phyloP scores from a whole-genome alignment of 2,888 invertebrate species.

The Scaptomyza cyrtandrae region DNA sequence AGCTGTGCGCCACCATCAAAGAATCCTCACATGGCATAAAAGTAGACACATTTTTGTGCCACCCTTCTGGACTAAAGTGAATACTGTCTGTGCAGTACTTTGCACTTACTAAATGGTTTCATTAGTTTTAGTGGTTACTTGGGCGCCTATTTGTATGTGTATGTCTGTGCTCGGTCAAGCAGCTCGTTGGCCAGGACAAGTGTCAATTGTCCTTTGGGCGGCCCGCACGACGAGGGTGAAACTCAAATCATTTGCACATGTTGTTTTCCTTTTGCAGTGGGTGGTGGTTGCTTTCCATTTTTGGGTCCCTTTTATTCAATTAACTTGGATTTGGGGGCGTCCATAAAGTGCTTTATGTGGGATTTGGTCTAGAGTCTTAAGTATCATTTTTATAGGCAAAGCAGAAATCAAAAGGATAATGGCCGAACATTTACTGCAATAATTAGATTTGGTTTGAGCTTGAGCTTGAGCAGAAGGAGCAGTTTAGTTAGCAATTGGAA shows the following conservation, averaged over 20 bases:
- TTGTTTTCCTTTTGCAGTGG: constrained; percentile 14
- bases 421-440: constrained; percentile 29
- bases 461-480: constrained; percentile 3
- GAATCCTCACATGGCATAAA: constrained; percentile 33
- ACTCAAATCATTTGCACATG: constrained; percentile 60
- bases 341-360: constrained; percentile 40
- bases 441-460: constrained; percentile 54
- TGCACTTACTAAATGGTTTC: constrained; percentile 74
- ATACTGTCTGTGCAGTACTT: constrained; percentile 34
- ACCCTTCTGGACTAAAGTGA: constrained; percentile 27
- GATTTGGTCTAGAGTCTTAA: constrained; percentile 42
- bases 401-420: constrained; percentile 55
- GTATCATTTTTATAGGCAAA: constrained; percentile 33
- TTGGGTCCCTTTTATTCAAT: constrained; percentile 58
- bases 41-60: constrained; percentile 26
- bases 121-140: constrained; percentile 75
- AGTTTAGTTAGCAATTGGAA: constrained; percentile 3
- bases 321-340: constrained; percentile 58
- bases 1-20: background rate
- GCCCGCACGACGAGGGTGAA: constrained; percentile 50
- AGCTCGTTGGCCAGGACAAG: constrained; percentile 53
- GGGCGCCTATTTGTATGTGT: constrained; percentile 22
- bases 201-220: constrained; percentile 64
- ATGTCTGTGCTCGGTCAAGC: constrained; percentile 51
- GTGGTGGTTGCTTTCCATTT: constrained; percentile 17